Evolutionary conservation across 1,140 invertebrate species (phyloP), one percentile per base, ranked within the genome.

Genomic region (Orius insidiosus): DNA sequence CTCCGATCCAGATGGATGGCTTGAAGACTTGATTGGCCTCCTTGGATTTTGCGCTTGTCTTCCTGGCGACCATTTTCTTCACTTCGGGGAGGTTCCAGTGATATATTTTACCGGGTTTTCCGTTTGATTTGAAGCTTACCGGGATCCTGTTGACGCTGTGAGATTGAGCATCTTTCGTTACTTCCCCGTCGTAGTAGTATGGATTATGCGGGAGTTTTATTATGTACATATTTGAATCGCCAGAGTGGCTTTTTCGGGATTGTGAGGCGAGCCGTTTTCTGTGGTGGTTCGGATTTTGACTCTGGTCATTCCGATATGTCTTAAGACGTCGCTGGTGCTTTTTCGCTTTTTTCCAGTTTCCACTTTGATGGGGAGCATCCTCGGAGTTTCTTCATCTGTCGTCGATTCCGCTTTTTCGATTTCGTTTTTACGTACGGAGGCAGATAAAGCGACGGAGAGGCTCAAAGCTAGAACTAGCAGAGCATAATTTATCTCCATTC

Each of bases 41-140:
- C 11, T 53, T 51, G 18, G 49, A 51, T 1, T 47, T 36, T 7
- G 41, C 45, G 7, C 31, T 41, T 5, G 53, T 42, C 35, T 55
- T 54, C 30, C 49, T 33, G 11, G 52, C 52, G 9, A 47, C 69
- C 3, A 80, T 69, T 56, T 81, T 80, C 54, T 78, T 79, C 47
- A 85, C 58, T 0, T 80, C 65, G 0, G 80, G 82, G 2, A 85
- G 62, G 58, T 85, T 85, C 80, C 80, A 84, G 54, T 84, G 78
- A 58, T 84, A 85, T 6, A 85, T 77, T 52, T 77, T 72, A 0
- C 71, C 76, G 0, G 79, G 80, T 60, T 81, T 80, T 0, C 80
- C 80, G 55, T 84, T 84, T 42, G 72, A 76, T 33, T 73, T 74
- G 61, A 84, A 83, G 35, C 74, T 74, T 0, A 80, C 63, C 0